These are phyloP conservation scores for Clarias pachynema DNA, from an alignment of 2,797 vertebrate species.

Conservation along the genomic window DNA sequence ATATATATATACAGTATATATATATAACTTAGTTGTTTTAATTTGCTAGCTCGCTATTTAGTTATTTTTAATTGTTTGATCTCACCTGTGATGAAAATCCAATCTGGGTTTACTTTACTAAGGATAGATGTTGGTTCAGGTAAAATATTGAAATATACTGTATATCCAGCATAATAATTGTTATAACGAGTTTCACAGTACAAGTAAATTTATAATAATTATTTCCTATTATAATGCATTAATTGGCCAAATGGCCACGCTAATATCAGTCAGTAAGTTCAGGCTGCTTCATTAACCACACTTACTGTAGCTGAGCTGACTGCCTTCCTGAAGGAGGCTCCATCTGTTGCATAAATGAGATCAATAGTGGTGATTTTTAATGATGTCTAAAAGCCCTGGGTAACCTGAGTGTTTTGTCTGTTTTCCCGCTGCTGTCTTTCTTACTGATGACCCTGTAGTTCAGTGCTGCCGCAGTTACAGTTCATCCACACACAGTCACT, in stretches of 20 bases:
- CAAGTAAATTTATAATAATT: not conserved
- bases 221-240: not conserved
- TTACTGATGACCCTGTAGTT: slow-evolving; percentile 42
- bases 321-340: slow-evolving; percentile 46
- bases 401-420: slow-evolving; percentile 66
- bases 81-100: not conserved
- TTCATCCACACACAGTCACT: slow-evolving; percentile 10
- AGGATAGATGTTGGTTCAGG: not conserved
- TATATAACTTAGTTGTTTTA: no score
- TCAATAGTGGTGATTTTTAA: slow-evolving; percentile 73
- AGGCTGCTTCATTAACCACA: slow-evolving; percentile 8
- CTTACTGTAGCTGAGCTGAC: slow-evolving; percentile 55
- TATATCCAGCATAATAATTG: not conserved
- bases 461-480: slow-evolving; percentile 10
- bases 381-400: slow-evolving; percentile 71
- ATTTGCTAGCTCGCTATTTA: not conserved
- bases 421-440: slow-evolving; percentile 27
- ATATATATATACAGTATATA: not conserved
- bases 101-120: not conserved
- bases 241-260: not conserved
- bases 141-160: not conserved
- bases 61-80: not conserved
- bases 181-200: not conserved
- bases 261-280: not conserved
- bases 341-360: slow-evolving; percentile 68